These are phyloP conservation scores for Lordiphosa andalusiaca DNA, from an alignment of 2,888 invertebrate species.

Conservation along the genomic window DNA sequence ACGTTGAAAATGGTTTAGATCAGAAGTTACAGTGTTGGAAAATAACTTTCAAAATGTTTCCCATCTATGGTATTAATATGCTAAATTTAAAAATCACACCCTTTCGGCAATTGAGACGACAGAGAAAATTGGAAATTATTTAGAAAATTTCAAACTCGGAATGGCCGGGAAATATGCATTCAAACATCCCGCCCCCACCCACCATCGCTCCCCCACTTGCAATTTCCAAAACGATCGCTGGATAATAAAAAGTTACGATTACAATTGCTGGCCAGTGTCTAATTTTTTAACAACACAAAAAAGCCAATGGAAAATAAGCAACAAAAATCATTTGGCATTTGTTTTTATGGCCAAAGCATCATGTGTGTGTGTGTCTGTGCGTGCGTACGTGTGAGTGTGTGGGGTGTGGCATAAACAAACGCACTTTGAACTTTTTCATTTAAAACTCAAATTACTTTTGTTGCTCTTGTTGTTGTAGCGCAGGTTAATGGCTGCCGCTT, in stretches of 20 bases:
- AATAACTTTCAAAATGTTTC: no score
- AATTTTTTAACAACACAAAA: conserved; percentile 17
- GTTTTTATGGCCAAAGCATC: conserved; percentile 60
- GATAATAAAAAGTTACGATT: conserved; percentile 63
- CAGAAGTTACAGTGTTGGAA: no score
- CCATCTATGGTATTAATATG: no score
- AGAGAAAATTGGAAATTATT: no score
- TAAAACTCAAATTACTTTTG: conserved; percentile 70
- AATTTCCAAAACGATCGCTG: conserved; percentile 33
- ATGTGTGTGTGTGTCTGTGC: conserved; percentile 19
- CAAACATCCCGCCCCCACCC: no score
- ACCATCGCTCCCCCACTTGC: conserved; percentile 6
- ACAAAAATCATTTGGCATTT: conserved; percentile 66
- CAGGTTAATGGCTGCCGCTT: conserved; percentile 55
- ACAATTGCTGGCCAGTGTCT: conserved; percentile 59
- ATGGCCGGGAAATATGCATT: no score
- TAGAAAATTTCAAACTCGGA: no score
- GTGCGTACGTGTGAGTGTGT: conserved; percentile 18
- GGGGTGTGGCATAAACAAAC: conserved; percentile 52
- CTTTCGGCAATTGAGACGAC: no score
- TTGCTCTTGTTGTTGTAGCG: conserved; percentile 32
- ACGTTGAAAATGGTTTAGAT: no score
- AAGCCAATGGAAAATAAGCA: conserved; percentile 27
- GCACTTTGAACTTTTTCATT: conserved; percentile 75
- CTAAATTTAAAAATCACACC: no score